Percentiles rank a stretch among this genome's conserved stretches.
Conservation (phyloP, 2,797 vertebrate species). For the Rhinella marina region DNA sequence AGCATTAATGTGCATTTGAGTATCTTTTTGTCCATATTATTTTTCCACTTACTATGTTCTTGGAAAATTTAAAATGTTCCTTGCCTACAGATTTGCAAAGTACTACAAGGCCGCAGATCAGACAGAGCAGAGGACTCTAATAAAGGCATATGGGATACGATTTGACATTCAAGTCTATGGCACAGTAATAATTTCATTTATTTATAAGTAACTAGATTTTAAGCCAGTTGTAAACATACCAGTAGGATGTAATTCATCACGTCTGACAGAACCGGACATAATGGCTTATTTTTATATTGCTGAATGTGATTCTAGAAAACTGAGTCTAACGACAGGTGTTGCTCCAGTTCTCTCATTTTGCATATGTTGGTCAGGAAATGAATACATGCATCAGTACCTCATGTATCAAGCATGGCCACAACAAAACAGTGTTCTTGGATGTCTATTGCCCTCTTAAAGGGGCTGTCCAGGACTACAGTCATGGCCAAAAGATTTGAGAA, state of each 20-base stretch:
- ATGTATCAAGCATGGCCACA: too few relatives aligned
- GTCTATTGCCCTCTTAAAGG: too few relatives aligned
- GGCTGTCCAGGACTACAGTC: too few relatives aligned
- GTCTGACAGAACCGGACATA: background rate
- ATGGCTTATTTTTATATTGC: background rate
- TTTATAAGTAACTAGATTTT: background rate
- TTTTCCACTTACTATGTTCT: background rate
- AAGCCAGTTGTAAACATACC: background rate
- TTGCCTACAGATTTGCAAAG: slow-evolving; percentile 78
- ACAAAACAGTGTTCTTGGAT: too few relatives aligned
- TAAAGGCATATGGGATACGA: slow-evolving; percentile 85
- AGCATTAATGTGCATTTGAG: background rate
- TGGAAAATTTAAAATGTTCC: background rate
- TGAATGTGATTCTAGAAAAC: background rate
- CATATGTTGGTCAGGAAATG: too few relatives aligned
- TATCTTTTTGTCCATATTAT: background rate
- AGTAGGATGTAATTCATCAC: background rate
- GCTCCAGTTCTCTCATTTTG: too few relatives aligned
- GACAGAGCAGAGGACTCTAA: slow-evolving; percentile 79
- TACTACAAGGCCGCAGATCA: slow-evolving; percentile 74
- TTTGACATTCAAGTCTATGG: slow-evolving; percentile 90
- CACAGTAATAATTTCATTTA: slow-evolving; percentile 70
- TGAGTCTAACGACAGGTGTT: too few relatives aligned
- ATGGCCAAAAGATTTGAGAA: too few relatives aligned
- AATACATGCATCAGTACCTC: too few relatives aligned